These are phyloP conservation scores for Formica aserva DNA, from an alignment of 2,888 invertebrate species.

Conservation along the genomic window DNA sequence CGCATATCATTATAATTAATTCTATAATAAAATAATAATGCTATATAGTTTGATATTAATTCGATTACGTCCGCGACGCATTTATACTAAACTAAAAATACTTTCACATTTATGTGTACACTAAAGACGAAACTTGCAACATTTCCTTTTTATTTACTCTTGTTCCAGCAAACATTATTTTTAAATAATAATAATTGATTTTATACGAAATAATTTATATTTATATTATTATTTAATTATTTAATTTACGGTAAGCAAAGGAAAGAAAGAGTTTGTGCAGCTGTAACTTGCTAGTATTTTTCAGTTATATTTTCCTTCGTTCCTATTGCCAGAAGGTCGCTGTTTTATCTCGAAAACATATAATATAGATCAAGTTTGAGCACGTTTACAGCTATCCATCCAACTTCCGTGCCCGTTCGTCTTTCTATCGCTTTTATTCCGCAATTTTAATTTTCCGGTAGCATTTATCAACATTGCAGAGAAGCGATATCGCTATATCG, in stretches of 20 bases:
- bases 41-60: conserved; percentile 4
- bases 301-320: neutral
- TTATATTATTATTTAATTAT: neutral
- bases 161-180: neutral
- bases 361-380: conserved; percentile 2
- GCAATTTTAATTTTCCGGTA: conserved; percentile 33
- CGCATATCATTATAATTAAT: conserved; percentile 17
- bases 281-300: neutral
- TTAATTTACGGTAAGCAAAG: neutral
- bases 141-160: neutral
- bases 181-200: neutral
- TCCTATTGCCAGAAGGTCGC: neutral
- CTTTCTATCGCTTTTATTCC: conserved; percentile 38
- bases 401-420: neutral
- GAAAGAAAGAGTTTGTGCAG: neutral
- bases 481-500: conserved; percentile 7
- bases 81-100: conserved; percentile 21
- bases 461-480: conserved; percentile 18
- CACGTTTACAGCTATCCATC: neutral
- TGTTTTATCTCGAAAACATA: conserved; percentile 7
- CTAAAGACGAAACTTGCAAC: neutral
- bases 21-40: conserved; percentile 4
- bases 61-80: neutral
- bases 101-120: neutral
- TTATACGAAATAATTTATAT: neutral